Percentiles rank a stretch among this genome's conserved stretches.
These are phyloP conservation scores for Colaptes auratus DNA, from an alignment of 2,113 vertebrate species.

Conservation along the genomic window DNA sequence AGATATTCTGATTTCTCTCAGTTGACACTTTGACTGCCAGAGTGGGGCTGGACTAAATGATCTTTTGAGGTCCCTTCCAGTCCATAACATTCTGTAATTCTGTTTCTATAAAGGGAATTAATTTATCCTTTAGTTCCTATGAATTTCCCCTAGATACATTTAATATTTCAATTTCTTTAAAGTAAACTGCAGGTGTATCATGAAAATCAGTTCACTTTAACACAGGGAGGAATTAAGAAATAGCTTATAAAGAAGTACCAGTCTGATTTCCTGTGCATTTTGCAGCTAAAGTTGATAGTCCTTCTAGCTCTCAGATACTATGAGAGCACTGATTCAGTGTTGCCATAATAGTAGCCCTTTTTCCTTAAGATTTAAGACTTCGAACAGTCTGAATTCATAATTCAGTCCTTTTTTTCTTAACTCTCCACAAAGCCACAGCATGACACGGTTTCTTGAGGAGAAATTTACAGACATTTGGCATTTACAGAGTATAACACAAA, in stretches of 20 bases:
- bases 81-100: too few relatives aligned
- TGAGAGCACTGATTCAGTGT: not conserved
- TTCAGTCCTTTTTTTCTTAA: not conserved
- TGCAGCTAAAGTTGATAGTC: not conserved
- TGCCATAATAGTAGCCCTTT: accelerated
- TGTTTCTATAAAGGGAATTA: not conserved
- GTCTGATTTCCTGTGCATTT: not conserved
- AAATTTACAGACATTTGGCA: not conserved
- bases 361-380: not conserved
- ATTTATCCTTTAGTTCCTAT: not conserved
- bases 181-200: not conserved
- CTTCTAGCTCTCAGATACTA: not conserved
- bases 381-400: not conserved
- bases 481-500: not conserved
- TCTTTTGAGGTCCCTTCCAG: too few relatives aligned
- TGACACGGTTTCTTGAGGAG: not conserved
- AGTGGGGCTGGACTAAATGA: too few relatives aligned
- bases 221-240: not conserved
- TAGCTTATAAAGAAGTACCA: not conserved
- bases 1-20: not conserved
- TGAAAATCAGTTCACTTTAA: constrained; percentile 1
- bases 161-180: constrained; percentile 7
- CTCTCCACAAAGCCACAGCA: not conserved
- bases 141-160: not conserved
- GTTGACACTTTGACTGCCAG: not conserved